Percentiles rank a stretch among this genome's conserved stretches.
Conservation (phyloP, 2,113 vertebrate species). For the Trogon melanurus region DNA sequence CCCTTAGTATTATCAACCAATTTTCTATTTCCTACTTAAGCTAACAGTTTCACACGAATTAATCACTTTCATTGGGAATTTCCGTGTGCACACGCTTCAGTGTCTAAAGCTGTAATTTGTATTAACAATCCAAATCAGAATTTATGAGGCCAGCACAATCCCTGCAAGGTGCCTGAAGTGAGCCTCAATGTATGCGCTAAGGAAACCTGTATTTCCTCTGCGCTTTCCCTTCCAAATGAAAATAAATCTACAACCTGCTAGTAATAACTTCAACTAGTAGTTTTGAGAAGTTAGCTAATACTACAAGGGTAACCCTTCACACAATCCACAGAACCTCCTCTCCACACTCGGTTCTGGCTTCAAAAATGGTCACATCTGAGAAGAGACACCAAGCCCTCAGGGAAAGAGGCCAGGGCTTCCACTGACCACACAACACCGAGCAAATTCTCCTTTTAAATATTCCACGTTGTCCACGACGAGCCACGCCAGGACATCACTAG, state of each 20-base stretch:
- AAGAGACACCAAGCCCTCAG: neutral
- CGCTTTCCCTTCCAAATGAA: neutral
- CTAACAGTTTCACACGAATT: neutral
- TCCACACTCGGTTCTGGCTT: neutral
- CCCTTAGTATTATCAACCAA: neutral
- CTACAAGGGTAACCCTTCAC: neutral
- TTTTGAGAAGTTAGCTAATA: neutral
- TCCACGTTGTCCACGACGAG: accelerated
- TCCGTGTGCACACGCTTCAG: accelerated
- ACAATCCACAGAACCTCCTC: neutral
- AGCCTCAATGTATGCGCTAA: neutral
- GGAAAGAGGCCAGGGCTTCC: neutral
- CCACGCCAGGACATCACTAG: neutral
- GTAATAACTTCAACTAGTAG: neutral
- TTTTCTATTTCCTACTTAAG: neutral
- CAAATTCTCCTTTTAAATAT: neutral
- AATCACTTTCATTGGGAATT: neutral
- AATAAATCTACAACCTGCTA: neutral
- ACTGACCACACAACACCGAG: neutral
- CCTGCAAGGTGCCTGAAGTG: neutral
- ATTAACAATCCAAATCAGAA: neutral
- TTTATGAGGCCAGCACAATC: neutral
- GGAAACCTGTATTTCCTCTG: neutral
- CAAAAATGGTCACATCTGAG: neutral
- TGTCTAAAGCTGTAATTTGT: neutral